Evolutionary conservation across 2,797 vertebrate species (phyloP).

Genomic region (Amblyopsis hoosieri): DNA sequence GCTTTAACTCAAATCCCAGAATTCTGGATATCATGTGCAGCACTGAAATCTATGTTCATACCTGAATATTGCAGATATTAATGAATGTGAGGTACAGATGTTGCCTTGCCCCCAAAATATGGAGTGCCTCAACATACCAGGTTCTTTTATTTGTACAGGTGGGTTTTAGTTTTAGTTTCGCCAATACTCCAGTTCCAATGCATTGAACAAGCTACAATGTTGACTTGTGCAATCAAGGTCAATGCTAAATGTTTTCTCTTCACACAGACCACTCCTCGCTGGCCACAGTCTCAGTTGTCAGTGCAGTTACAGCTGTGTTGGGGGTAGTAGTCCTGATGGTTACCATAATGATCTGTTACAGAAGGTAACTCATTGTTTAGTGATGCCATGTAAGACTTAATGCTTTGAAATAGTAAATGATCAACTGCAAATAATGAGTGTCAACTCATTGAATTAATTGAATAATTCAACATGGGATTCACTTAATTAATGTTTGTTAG

Average conservation of each 20-base stretch:
- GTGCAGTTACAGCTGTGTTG: constrained; percentile 63
- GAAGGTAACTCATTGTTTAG: constrained; percentile 53
- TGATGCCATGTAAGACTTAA: neutral
- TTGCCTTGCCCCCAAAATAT: constrained; percentile 63
- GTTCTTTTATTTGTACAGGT: constrained; percentile 80
- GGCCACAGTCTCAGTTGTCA: constrained; percentile 53
- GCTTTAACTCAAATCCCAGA: too few species aligned
- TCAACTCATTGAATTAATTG: too few species aligned
- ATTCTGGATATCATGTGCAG: too few species aligned
- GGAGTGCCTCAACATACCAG: constrained; percentile 73
- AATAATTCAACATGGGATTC: too few species aligned
- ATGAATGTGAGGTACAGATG: constrained; percentile 72
- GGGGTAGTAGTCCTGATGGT: constrained; percentile 54
- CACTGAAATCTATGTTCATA: neutral
- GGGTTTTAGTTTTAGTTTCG: neutral
- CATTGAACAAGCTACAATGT: neutral
- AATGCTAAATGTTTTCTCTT: constrained; percentile 29
- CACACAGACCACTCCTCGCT: constrained; percentile 44
- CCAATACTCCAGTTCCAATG: too few species aligned
- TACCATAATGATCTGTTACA: constrained; percentile 66
- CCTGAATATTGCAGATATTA: constrained; percentile 64
- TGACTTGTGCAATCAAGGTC: neutral
- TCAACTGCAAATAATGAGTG: constrained; percentile 2
- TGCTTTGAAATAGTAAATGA: neutral
- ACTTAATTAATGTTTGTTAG: too few species aligned